Evolutionary conservation across 2,113 vertebrate genomes (phyloP).

Genomic region (Chelonoidis abingdonii): DNA sequence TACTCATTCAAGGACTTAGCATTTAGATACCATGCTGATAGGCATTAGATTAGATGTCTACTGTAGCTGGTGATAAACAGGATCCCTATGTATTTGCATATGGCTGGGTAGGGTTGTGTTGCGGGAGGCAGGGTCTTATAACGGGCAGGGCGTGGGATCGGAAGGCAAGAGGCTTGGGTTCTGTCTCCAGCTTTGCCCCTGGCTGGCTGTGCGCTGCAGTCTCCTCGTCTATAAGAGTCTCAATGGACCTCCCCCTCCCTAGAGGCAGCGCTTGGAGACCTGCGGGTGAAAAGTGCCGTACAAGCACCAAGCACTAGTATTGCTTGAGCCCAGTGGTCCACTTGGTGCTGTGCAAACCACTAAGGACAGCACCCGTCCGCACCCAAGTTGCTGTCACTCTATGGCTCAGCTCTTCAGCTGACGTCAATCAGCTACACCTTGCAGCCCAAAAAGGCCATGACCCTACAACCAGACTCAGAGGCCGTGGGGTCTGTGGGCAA

Average conservation of each 20-base stretch:
- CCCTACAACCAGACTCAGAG: background rate
- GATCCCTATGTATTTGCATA: background rate
- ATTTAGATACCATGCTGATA: background rate
- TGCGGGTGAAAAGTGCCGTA: background rate
- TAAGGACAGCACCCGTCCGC: background rate
- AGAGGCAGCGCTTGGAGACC: background rate
- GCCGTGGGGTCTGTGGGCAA: background rate
- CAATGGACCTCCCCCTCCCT: background rate
- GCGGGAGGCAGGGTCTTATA: background rate
- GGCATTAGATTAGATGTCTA: background rate
- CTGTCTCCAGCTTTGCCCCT: background rate
- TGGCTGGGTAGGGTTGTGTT: background rate
- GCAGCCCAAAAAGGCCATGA: background rate
- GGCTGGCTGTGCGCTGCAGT: accelerated
- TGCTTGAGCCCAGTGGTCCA: background rate
- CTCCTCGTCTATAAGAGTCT: background rate
- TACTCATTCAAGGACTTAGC: background rate
- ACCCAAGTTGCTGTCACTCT: background rate
- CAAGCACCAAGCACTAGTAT: accelerated
- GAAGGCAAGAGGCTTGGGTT: background rate
- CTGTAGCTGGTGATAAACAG: background rate
- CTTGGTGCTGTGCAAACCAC: background rate
- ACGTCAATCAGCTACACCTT: background rate
- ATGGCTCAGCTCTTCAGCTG: background rate
- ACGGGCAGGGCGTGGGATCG: accelerated